Evolutionary conservation across 2,888 invertebrate species (phyloP), one percentile per base, ranked within the genome.

Genomic region (Noctua pronuba): DNA sequence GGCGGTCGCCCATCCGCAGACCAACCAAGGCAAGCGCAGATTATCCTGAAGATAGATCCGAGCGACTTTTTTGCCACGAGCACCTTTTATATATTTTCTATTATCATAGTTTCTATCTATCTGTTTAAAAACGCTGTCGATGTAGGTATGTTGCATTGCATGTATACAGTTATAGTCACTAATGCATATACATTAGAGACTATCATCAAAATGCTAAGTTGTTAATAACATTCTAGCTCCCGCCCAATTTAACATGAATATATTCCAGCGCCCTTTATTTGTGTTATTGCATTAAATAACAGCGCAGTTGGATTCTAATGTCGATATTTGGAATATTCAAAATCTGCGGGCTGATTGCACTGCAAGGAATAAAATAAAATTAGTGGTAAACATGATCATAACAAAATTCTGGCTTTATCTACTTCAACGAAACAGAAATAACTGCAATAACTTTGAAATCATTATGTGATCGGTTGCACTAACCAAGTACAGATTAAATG

Each of bases 131-230:
- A 11, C 4, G 31, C 7, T 3, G 18, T 73, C 16, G 10, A 73
- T 52, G 7, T 21, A 73, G 41, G 7, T 21, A 72, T 35, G 11
- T 41, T 65, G 16, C 65, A 13, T 28, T 49, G 4, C 21, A 52
- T 69, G 4, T 31, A n/a, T 24, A 44, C 21, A 75, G 28, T 24
- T 46, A 28, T 60, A 60, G 13, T 24, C 38, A 55, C 7, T 38
- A 64, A 72, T 52, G 21, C 52, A 64, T 46, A 38, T 16, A 80
- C 11, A 78, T 78, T 72, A 46, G 21, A 64, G 16, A 21, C 13
- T 21, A 49, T 41, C 74, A 81, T 80, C n/a, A 75, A 68, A 78
- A 81, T 82, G 65, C 52, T 41, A 67, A 77, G 44, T 75, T 72
- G 65, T 71, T 77, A 64, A 58, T 72, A 68, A 11, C 41, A 58